Base-by-base conservation (phyloP, 2,113 vertebrate species). In the Cepphus grylle region DNA sequence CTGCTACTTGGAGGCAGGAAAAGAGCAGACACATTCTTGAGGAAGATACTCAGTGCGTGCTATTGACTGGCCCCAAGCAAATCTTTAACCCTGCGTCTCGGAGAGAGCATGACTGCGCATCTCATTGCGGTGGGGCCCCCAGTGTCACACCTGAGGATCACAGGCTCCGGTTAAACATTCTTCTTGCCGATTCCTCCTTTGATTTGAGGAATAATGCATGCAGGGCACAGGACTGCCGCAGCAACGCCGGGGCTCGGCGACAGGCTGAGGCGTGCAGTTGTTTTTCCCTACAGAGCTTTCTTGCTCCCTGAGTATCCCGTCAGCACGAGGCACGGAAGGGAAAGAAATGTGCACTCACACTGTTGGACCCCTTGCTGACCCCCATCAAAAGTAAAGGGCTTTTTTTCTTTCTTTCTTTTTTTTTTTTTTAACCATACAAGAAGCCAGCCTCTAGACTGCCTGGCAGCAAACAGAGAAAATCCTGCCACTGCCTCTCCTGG, bases 31-130 rank as follows among this genome's bases (percentile, higher is more conserved):
- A 95, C 95, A 94, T 96, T 97, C 96, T 97, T 72, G 90, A 96
- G 96, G 96, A 97, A 97, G 97, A 97, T 96, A 97, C 97, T 97
- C 92, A 91, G 96, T 96, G 89, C 94, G 83, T 86, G 96, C 97
- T 97, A 97, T 97, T 97, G 97, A 97, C 97, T 97, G 95, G 91
- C 97, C 97, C 95, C 96, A 92, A 97, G 97, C 97, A 98, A 98
- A 98, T 98, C 97, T 98, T 98, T 98, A 98, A 98, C 97, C 96
- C 96, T 8, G 95, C 87, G 91, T 94, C 97, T 95, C 12, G 20
- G 94, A 62, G 95, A 85, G 97, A 96, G 94, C 97, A 98, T 98
- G 97, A 98, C 97, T 95, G 96, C 43, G 97, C 97, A 98, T 98
- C 97, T 98, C 97, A 98, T 98, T 98, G 93, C 13, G 11, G 42